Conservation (phyloP, 1,140 invertebrate species). For the Micrasema minimum region DNA sequence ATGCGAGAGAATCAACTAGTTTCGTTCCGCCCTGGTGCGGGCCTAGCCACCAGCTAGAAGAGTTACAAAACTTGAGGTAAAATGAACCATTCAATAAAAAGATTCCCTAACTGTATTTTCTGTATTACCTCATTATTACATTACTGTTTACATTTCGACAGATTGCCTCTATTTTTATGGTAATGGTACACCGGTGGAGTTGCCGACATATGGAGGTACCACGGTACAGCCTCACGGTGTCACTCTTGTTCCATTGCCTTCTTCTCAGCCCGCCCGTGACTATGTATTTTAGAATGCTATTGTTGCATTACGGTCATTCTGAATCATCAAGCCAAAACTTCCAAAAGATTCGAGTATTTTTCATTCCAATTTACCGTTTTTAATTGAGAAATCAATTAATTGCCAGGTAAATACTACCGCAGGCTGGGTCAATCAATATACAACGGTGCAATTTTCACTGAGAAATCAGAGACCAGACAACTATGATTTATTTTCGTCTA, state of each 20-base stretch:
- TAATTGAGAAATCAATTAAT: too few relatives aligned
- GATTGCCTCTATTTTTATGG: background rate
- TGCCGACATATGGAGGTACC: background rate
- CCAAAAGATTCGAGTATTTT: too few relatives aligned
- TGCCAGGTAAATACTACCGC: too few relatives aligned
- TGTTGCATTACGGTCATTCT: conserved; percentile 3
- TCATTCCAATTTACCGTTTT: too few relatives aligned
- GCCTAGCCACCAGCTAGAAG: background rate
- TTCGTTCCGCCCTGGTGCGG: conserved; percentile 25
- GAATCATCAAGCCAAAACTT: conserved; percentile 8
- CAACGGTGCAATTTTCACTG: too few relatives aligned
- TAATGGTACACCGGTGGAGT: background rate
- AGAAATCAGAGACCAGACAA: too few relatives aligned
- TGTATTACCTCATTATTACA: background rate
- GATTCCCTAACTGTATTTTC: background rate
- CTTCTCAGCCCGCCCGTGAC: conserved; percentile 22
- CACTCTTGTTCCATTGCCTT: conserved; percentile 8
- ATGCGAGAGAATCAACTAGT: conserved; percentile 35
- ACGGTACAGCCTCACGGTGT: conserved; percentile 4
- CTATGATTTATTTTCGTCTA: too few relatives aligned
- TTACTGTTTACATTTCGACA: background rate
- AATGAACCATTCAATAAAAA: background rate
- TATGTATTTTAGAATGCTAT: background rate
- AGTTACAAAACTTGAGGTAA: background rate
- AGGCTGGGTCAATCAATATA: too few relatives aligned